A percentile compares a stretch with the other conserved stretches of the same genome.
Conservation (phyloP, 1,140 invertebrate genomes). For the Saxidomus purpurata region DNA sequence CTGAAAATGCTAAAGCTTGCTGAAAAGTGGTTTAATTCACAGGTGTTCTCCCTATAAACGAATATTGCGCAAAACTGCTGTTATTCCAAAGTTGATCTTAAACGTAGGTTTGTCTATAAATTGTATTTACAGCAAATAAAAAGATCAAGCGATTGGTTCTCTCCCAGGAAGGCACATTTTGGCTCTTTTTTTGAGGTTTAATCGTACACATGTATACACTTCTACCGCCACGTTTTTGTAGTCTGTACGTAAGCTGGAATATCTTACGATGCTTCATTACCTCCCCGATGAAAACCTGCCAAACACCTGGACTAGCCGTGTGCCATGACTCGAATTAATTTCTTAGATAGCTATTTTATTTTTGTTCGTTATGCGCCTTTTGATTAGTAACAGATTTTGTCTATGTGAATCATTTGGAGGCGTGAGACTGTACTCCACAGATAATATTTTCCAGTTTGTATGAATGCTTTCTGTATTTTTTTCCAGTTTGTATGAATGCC, state of each 20-base stretch:
- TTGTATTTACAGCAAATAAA: too few species aligned
- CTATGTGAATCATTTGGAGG: conserved; percentile 4
- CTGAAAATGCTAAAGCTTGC: too few species aligned
- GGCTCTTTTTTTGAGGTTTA: too few species aligned
- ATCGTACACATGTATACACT: neutral
- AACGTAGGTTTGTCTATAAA: too few species aligned
- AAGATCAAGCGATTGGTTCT: too few species aligned
- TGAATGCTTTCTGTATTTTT: neutral
- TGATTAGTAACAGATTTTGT: conserved; percentile 45
- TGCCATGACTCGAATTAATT: conserved; percentile 51
- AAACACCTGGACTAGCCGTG: conserved; percentile 29
- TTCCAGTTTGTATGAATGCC: neutral
- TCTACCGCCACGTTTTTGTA: neutral
- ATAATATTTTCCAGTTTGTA: neutral
- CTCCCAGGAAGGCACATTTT: too few species aligned
- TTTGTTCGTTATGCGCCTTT: conserved; percentile 39
- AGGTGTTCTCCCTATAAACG: too few species aligned
- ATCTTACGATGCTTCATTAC: conserved; percentile 36
- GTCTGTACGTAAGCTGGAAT: conserved; percentile 3
- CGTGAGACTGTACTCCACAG: neutral
- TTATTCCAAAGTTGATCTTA: too few species aligned
- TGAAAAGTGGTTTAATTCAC: too few species aligned
- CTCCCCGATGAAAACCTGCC: conserved; percentile 34
- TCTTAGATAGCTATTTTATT: conserved; percentile 49
- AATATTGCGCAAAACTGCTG: too few species aligned